Base-by-base conservation (phyloP, 2,888 invertebrate species). In the Perdita meconis region DNA sequence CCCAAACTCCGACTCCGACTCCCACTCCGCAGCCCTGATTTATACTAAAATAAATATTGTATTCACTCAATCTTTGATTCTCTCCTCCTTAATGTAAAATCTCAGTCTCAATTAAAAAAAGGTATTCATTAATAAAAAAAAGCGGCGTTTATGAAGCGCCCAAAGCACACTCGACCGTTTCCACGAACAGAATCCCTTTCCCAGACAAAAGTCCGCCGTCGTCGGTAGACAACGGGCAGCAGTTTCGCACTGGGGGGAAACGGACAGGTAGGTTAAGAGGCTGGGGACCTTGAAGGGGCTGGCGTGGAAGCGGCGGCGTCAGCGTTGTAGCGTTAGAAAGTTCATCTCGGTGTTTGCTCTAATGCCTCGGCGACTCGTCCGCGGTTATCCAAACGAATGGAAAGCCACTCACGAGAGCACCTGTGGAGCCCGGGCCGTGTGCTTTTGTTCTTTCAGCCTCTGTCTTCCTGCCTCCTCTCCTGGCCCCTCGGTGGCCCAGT, bases 391-490 rank as follows among this genome's bases (percentile, higher is more conserved):
- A 84, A 88, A 87, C 84, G 80, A 78, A 84, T 79, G 79, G 76
- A 85, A 81, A 85, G 65, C 79, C 77, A 80, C 82, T 81, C 79
- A 72, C 78, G 77, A 80, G 84, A 87, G 90, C 90, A 90, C 90
- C 90, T 90, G 90, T 90, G 86, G 90, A 89, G 89, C 86, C 85
- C 73, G 81, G 73, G 73, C n/a, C 74, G 81, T 80, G n/a, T 78
- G 78, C 84, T 86, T 88, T 90, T 89, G 87, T 89, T 89, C 88
- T 86, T 86, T 73, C 74, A 73, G 59, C 69, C 68, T 70, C 64
- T 69, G 38, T 79, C 59, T 55, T 22, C 22, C 64, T 60, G 38
- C 26, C 53, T 68, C 42, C 38, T 65, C 69, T 65, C 57, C 57
- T 60, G 61, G 47, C n/a, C 24, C 50, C 67, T 73, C 76, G 79